Base-by-base conservation (phyloP, 2,888 invertebrate species). In the Hirtodrosophila cameraria region DNA sequence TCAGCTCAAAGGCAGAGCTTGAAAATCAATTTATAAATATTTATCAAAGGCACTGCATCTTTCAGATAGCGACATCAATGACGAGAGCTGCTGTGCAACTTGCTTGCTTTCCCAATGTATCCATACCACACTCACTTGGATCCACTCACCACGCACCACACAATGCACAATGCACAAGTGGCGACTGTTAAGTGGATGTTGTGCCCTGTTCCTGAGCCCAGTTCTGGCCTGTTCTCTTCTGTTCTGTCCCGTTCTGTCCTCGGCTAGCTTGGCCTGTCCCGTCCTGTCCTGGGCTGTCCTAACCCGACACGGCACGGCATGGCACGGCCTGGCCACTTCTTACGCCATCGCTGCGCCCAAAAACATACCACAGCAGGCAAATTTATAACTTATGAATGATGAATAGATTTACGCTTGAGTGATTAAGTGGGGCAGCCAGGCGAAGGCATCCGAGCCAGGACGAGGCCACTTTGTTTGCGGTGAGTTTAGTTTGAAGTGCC, bases 381-480 rank as follows among this genome's bases (percentile, higher is more conserved):
- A 83, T 83, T 84, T 86, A 86, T 85, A 86, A 86, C 83, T 85
- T 85, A 86, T 85, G 84, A 87, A 88, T 84, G 84, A 82, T 82
- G 83, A 82, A 88, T 81, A 87, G 83, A 87, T 88, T 88, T 77
- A 79, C 82, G 81, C 81, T 88, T 81, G 87, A 87, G 84, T 86
- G 88, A 88, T 88, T 88, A 88, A 87, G 79, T 88, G 74, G 87
- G 84, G 20, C 30, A 49, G 31, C 13, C 20, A 15, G 46, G 31
- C 35, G 46, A 35, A 42, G 52, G 52, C 55, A 45, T 58, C 15
- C 49, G 50, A 59, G 61, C 59, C 55, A 60, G 76, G 80, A 76
- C 75, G 75, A 81, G 77, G 82, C 86, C 86, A 83, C 84, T 86
- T 83, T 83, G 86, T 83, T 86, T 83, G 82, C 82, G 86, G 82